Evolutionary conservation across 2,797 vertebrate genomes (phyloP).

Genomic region (Chelon auratus): DNA sequence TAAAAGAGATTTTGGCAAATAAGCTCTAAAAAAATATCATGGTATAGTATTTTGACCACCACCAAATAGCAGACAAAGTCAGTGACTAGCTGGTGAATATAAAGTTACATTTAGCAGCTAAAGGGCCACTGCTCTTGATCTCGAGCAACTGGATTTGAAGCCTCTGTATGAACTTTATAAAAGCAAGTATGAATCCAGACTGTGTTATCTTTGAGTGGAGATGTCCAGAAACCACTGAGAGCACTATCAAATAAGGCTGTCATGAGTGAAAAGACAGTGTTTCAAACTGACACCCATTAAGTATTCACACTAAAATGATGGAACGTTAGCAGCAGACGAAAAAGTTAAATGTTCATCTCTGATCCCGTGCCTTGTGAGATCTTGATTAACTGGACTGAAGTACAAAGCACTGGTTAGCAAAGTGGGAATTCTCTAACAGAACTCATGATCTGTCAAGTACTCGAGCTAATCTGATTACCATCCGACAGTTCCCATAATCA

Average conservation of each 20-base stretch:
- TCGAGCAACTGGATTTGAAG: background rate
- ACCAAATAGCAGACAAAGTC: background rate
- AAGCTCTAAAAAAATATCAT: background rate
- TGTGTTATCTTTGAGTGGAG: background rate
- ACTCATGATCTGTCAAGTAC: slow-evolving; percentile 68
- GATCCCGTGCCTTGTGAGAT: background rate
- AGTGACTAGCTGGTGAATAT: background rate
- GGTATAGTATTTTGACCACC: background rate
- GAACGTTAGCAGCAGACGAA: no score
- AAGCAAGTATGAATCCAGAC: background rate
- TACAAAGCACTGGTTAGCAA: slow-evolving; percentile 11
- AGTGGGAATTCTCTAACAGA: slow-evolving; percentile 55
- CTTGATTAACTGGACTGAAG: slow-evolving; percentile 7
- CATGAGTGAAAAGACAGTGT: background rate
- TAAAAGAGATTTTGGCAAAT: background rate
- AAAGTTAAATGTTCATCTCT: slow-evolving; percentile 1
- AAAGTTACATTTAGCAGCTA: background rate
- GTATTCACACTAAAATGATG: background rate
- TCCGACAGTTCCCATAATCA: slow-evolving; percentile 57
- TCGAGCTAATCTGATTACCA: slow-evolving; percentile 75
- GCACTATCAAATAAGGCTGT: slow-evolving; percentile 1
- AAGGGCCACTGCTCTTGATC: background rate
- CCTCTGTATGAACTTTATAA: background rate
- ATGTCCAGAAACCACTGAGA: background rate
- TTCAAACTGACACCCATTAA: background rate